Evolutionary conservation across 1,140 invertebrate species (phyloP), one percentile per base, ranked within the genome.

Genomic region (Sipha flava): DNA sequence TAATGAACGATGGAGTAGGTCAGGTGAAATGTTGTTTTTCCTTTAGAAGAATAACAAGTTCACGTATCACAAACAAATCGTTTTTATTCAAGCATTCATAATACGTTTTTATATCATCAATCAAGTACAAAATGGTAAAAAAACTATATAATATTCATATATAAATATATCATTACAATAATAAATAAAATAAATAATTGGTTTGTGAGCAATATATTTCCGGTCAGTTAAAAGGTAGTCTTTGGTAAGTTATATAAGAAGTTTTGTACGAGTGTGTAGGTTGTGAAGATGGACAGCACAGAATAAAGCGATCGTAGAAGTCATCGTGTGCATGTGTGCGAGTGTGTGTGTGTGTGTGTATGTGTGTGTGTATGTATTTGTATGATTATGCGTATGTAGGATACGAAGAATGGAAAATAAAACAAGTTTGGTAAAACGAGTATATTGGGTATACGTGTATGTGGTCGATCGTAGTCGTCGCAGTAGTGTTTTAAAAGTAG

Each of bases 171-270:
- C n/a, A n/a, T n/a, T n/a, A 70, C 26, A 29, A 73, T 6, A 54
- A 37, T 54, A 34, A 73, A 73, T 54, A 73, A 34, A 54, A 73
- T 54, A 57, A 75, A 75, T 52, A 3, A 72, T 49, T 54, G 47
- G 34, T 75, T 23, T 12, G 34, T 57, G 49, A 57, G 52, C 49
- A 37, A 57, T 26, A 21, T 18, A 29, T 75, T 75, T 43, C 64
- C 31, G 72, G 72, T 57, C 47, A 54, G 49, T 26, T 34, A 18
- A 49, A 40, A 37, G 9, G 52, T 57, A 75, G 49, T 75, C 31
- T 75, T 75, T 43, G 52, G 52, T 26, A 12, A 75, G 29, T 52
- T 18, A 29, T 70, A n/a, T n/a, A n/a, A n/a, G n/a, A n/a, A n/a
- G 31, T n/a, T 52, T 12, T 3, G 10, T 70, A 18, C 23, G 7